Percentiles rank a stretch among this genome's conserved stretches.
phyloP scores from a whole-genome alignment of 2,113 vertebrate genomes.

The Diphyllodes magnificus region DNA sequence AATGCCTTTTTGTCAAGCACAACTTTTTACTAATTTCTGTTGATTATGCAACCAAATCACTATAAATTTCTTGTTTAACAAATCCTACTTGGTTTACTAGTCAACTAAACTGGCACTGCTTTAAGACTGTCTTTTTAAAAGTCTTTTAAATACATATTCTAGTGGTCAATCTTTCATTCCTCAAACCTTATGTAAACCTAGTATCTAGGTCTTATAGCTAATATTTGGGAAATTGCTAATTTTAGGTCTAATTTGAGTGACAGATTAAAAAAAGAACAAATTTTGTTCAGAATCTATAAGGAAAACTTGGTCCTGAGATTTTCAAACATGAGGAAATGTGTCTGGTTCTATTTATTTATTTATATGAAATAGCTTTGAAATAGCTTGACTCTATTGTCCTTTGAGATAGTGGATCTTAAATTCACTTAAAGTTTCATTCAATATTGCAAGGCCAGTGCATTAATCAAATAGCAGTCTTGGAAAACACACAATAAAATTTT shows the following conservation, averaged over 20 bases:
- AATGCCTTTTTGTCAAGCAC: neutral
- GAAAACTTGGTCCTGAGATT: neutral
- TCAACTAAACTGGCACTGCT: neutral
- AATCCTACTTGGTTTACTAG: neutral
- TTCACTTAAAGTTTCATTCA: slow-evolving; percentile 1
- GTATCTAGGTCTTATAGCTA: neutral
- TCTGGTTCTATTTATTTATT: neutral
- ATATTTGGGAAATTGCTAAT: neutral
- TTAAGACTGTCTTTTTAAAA: neutral
- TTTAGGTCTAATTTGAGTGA: neutral
- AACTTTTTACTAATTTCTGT: neutral
- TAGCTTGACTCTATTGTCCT: neutral
- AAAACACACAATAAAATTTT: slow-evolving; percentile 14
- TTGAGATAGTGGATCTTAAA: neutral
- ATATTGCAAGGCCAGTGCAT: neutral
- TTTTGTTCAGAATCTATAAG: neutral
- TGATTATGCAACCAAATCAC: neutral
- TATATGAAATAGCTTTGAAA: neutral
- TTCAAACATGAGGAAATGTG: neutral
- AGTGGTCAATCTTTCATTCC: neutral
- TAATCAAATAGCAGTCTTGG: neutral
- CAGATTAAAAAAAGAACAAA: neutral
- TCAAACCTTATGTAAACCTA: neutral
- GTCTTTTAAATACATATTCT: neutral
- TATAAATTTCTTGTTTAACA: neutral